phyloP scores from a whole-genome alignment of 2,113 vertebrate genomes.

The Cynocephalus volans region DNA sequence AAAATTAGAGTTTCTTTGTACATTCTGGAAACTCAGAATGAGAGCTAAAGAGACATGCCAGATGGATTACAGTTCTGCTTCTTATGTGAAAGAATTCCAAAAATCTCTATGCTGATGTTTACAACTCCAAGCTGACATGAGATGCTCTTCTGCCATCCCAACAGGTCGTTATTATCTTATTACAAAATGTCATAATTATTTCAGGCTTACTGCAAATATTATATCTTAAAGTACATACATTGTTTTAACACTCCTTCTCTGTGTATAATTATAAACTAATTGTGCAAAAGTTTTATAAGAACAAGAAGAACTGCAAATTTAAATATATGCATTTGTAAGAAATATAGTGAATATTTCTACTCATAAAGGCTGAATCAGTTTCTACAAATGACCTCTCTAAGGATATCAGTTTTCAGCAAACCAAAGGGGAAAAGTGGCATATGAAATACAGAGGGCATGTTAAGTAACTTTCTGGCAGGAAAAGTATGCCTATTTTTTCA shows the following conservation, averaged over 20 bases:
- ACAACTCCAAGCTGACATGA: not conserved
- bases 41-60: not conserved
- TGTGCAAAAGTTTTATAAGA: not conserved
- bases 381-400: slow-evolving; percentile 47
- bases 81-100: not conserved
- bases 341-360: not conserved
- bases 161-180: not conserved
- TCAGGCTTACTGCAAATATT: not conserved
- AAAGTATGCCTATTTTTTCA: not conserved
- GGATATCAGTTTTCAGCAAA: slow-evolving; percentile 41
- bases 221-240: not conserved
- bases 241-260: not conserved
- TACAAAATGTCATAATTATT: not conserved
- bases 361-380: not conserved
- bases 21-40: not conserved
- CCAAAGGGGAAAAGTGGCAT: not conserved
- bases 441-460: not conserved
- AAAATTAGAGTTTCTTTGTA: not conserved
- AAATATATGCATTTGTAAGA: not conserved
- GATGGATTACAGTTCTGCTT: not conserved
- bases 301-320: not conserved
- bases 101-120: not conserved
- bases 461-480: slow-evolving; percentile 25
- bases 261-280: not conserved
- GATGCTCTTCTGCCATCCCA: not conserved